Conservation (phyloP, 2,797 vertebrate species). For the Fratercula arctica region DNA sequence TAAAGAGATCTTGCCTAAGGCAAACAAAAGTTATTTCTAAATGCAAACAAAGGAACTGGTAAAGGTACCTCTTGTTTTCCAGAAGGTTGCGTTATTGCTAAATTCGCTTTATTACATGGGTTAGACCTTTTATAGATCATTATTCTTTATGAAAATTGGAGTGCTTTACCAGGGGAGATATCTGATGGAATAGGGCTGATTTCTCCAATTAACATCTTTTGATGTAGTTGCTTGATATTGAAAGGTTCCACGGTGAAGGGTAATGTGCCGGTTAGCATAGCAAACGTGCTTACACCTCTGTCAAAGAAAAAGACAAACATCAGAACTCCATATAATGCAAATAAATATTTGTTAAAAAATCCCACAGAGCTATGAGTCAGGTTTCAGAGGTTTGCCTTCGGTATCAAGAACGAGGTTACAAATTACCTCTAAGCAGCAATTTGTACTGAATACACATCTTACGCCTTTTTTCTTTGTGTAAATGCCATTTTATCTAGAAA, state of each 20-base stretch:
- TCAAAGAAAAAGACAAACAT: conserved; percentile 28
- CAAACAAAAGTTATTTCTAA: neutral
- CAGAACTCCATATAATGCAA: neutral
- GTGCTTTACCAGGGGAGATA: conserved; percentile 81
- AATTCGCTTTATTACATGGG: neutral
- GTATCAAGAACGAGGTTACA: neutral
- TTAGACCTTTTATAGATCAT: neutral
- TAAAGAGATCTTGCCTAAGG: neutral
- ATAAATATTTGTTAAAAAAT: neutral
- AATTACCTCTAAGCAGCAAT: conserved; percentile 1
- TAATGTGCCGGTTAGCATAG: conserved; percentile 85
- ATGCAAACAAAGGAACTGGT: neutral
- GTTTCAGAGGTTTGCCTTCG: neutral
- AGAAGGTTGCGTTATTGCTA: neutral
- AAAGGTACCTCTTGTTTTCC: neutral
- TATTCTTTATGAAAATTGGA: neutral
- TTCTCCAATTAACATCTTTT: conserved; percentile 87
- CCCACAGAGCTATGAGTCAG: neutral
- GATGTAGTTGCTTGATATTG: conserved; percentile 86
- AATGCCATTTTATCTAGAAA: conserved; percentile 33
- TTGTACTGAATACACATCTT: neutral
- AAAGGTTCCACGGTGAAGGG: conserved; percentile 85
- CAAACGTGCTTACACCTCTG: conserved; percentile 87
- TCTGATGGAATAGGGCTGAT: conserved; percentile 81
- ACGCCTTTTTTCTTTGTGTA: neutral